phyloP scores from a whole-genome alignment of 2,888 invertebrate genomes.

The Clepsis dumicolana region DNA sequence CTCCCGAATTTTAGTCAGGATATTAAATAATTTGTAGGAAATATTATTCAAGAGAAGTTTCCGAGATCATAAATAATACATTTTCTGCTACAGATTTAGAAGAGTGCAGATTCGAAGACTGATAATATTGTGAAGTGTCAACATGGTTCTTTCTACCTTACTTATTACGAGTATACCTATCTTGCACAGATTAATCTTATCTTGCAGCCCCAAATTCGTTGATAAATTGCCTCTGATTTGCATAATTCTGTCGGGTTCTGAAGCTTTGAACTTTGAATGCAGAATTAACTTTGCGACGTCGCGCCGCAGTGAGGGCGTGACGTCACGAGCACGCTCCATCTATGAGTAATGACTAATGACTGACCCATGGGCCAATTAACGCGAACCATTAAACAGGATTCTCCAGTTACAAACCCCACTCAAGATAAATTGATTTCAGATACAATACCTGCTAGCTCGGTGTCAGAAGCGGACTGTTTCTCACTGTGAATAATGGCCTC shows the following conservation, averaged over 20 bases:
- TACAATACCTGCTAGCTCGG: slow-evolving; percentile 41
- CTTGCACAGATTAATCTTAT: slow-evolving; percentile 4
- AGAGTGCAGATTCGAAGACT: no score
- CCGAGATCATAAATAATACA: no score
- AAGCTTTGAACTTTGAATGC: slow-evolving; percentile 28
- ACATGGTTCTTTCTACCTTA: background rate
- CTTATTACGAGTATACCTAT: background rate
- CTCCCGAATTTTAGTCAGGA: no score
- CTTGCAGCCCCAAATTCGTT: slow-evolving; percentile 16
- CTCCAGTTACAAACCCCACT: slow-evolving; percentile 30
- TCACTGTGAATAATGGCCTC: slow-evolving; percentile 48
- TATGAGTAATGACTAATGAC: slow-evolving; percentile 44
- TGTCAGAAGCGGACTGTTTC: slow-evolving; percentile 45
- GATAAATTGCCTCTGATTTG: slow-evolving; percentile 34
- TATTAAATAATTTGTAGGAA: no score
- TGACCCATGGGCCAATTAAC: slow-evolving; percentile 45
- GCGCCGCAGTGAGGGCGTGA: slow-evolving; percentile 20
- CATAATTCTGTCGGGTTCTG: slow-evolving; percentile 30
- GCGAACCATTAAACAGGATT: slow-evolving; percentile 44
- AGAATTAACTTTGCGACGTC: slow-evolving; percentile 29
- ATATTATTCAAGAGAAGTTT: no score
- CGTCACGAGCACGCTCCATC: slow-evolving; percentile 26
- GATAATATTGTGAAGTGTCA: no score
- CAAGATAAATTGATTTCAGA: slow-evolving; percentile 49
- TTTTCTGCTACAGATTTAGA: no score